Conservation (phyloP, 2,888 invertebrate genomes). For the Cryptocheilus praepositus region DNA sequence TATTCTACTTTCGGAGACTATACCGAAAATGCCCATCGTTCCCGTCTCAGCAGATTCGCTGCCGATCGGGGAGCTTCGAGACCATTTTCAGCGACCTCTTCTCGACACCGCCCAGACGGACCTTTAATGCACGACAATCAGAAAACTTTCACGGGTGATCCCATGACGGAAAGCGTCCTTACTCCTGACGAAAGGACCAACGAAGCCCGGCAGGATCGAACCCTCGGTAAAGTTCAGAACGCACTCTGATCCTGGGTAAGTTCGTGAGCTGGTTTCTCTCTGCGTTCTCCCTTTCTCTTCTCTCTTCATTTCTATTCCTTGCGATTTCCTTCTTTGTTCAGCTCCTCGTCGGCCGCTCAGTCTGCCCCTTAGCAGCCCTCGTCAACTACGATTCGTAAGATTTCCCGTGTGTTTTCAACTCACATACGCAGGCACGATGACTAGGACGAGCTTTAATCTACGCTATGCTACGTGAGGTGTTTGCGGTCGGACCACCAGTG, state of each 20-base stretch:
- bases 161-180: conserved; percentile 44
- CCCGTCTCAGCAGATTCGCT: too few relatives aligned
- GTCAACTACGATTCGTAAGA: conserved; percentile 50
- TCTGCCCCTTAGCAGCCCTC: too few relatives aligned
- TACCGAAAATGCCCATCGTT: too few relatives aligned
- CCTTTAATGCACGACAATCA: conserved; percentile 46
- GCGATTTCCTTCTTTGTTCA: conserved; percentile 15
- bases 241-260: conserved; percentile 13
- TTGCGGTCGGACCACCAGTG: conserved; percentile 55
- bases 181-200: conserved; percentile 52
- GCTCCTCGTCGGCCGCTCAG: neutral
- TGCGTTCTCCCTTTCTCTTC: conserved; percentile 23
- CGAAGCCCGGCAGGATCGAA: conserved; percentile 43
- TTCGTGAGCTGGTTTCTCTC: conserved; percentile 50
- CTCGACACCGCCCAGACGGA: conserved; percentile 23
- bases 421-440: conserved; percentile 27
- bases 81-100: neutral
- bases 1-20: too few relatives aligned
- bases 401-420: conserved; percentile 67
- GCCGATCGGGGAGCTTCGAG: too few relatives aligned
- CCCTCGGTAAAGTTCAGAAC: conserved; percentile 19
- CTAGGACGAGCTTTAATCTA: conserved; percentile 63
- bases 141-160: conserved; percentile 41
- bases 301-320: conserved; percentile 22
- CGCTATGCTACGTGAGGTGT: conserved; percentile 67